A percentile compares a stretch with the other conserved stretches of the same genome.
Evolutionary conservation across 1,140 invertebrate genomes (phyloP).

Genomic region (Pseudomyrmex pallidus): DNA sequence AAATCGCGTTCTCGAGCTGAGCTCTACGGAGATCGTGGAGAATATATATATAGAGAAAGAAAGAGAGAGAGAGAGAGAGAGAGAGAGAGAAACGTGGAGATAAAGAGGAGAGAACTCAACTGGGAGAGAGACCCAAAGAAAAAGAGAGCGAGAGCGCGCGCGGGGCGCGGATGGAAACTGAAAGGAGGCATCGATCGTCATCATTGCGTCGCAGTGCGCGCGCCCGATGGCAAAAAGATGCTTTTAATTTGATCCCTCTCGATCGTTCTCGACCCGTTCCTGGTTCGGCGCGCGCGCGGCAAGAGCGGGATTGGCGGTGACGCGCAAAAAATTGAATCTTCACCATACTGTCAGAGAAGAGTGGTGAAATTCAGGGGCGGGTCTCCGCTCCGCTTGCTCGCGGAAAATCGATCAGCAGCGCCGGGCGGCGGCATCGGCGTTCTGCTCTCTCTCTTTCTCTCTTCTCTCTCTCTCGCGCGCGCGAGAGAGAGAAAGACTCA

Average conservation of each 20-base stretch:
- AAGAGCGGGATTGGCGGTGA: not conserved
- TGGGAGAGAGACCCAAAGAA: not conserved
- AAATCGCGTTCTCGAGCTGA: not conserved
- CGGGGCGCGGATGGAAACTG: constrained; percentile 17
- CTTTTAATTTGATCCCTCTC: constrained; percentile 2
- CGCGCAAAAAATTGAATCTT: constrained; percentile 34
- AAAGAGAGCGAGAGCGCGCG: constrained; percentile 1
- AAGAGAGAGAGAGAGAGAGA: not conserved
- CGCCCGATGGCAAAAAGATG: constrained; percentile 9
- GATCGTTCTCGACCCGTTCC: not conserved
- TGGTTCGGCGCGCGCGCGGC: not conserved
- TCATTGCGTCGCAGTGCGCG: constrained; percentile 28
- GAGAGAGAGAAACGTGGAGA: not conserved
- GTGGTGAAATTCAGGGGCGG: constrained; percentile 43
- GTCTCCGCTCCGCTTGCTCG: constrained; percentile 43
- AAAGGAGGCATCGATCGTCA: constrained; percentile 40
- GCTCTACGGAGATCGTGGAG: not conserved
- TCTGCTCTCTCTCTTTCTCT: constrained; percentile 28
- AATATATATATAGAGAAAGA: not conserved
- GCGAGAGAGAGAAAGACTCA: constrained; percentile 3
- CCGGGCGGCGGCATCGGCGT: constrained; percentile 62
- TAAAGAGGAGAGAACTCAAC: not conserved
- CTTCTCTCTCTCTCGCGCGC: not conserved
- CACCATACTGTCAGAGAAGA: constrained; percentile 2
- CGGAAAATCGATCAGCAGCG: constrained; percentile 56